Evolutionary conservation across 2,113 vertebrate genomes (phyloP), one percentile per base, ranked within the genome.

Genomic region (Cynoglossus semilaevis): DNA sequence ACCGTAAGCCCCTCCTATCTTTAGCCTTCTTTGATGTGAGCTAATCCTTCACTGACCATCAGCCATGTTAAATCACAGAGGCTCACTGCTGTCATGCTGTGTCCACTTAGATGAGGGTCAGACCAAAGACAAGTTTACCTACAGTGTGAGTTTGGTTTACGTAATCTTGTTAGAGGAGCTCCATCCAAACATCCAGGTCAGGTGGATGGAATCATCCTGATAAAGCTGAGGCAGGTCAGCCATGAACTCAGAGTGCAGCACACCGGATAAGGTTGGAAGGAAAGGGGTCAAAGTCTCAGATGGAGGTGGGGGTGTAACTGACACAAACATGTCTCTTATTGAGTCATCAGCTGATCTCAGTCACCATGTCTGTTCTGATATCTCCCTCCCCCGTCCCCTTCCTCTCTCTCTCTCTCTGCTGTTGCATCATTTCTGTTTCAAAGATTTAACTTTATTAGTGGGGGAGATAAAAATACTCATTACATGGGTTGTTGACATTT

Each of bases 251-350:
- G 43, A 36, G 46, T 14, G 52, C 22, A 11, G 43, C 1, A 10
- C 8, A 4, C 7, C 16, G 47, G 22, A 13, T 63, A 15, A 59
- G 46, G 70, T 59, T 81, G 80, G 68, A 82, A 62, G 60, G 36
- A 19, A 54, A 19, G 34, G 36, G 79, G 63, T 70, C 74, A 67
- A 74, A 85, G 83, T 87, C 81, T 60, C 45, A 72, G 46, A 29
- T 40, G 13, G 17, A 58, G 50, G 38, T 5, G 38, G 38, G 1
- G 38, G 38, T 13, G 38, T 9, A 11, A 13, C 9, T 11, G 37
- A 15, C 1, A n/a, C 7, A 11, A 37, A 22, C 16, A 7, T 29
- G 47, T 62, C 54, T 63, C 68, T 14, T 2, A 1, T 14, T 51
- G 48, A 67, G 49, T 46, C 18, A 18, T 38, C 18, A 41, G 40